These are phyloP conservation scores for Conus ventricosus DNA, from an alignment of 1,140 invertebrate genomes.

Conservation along the genomic window DNA sequence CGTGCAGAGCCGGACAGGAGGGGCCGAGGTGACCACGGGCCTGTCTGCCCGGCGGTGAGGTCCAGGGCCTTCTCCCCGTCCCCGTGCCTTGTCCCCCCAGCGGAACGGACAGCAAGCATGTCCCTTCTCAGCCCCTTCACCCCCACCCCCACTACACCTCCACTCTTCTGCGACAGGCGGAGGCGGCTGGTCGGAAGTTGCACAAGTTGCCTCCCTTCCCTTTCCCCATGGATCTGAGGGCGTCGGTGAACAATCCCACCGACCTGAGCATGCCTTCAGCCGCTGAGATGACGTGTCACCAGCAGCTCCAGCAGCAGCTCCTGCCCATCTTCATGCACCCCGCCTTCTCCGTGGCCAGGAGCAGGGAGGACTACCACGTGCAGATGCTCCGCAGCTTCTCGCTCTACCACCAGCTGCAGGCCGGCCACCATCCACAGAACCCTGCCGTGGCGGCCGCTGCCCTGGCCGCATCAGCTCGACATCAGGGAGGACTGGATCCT, in stretches of 20 bases:
- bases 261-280: not conserved
- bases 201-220: not conserved
- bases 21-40: not conserved
- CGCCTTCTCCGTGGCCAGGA: constrained; percentile 57
- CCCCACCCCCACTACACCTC: constrained; percentile 23
- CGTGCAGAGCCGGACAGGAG: constrained; percentile 1
- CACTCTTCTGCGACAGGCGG: constrained; percentile 4
- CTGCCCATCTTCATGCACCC: constrained; percentile 55
- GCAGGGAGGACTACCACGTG: constrained; percentile 58
- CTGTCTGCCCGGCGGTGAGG: not conserved
- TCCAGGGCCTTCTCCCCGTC: not conserved
- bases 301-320: constrained; percentile 16
- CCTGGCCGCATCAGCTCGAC: not conserved
- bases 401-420: constrained; percentile 46
- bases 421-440: constrained; percentile 27
- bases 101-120: too few relatives aligned
- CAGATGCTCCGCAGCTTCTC: constrained; percentile 59
- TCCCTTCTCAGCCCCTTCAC: not conserved
- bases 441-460: constrained; percentile 10
- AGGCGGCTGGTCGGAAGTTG: constrained; percentile 25
- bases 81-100: not conserved
- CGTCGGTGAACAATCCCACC: not conserved
- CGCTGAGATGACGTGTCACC: constrained; percentile 1
- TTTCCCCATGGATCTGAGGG: constrained; percentile 6
- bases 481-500: not conserved